These are phyloP conservation scores for Habrosyne pyritoides DNA, from an alignment of 2,888 invertebrate genomes.

Conservation along the genomic window DNA sequence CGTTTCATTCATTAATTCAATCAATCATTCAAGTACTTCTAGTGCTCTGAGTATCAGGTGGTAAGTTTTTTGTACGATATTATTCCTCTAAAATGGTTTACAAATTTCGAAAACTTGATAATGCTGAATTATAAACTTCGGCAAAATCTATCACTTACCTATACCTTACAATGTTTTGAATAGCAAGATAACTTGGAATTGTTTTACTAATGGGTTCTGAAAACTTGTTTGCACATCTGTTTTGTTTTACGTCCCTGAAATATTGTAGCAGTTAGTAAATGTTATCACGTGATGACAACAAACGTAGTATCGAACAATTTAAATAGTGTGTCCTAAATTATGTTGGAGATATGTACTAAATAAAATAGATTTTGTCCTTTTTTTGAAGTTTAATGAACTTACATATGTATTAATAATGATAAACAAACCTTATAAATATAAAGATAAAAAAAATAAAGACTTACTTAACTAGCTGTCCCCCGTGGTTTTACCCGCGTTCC, in stretches of 20 bases:
- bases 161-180: neutral
- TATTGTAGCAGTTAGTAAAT: slow-evolving; percentile 41
- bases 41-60: slow-evolving; percentile 32
- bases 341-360: too few relatives aligned
- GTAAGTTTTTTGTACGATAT: slow-evolving; percentile 51
- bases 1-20: slow-evolving; percentile 34
- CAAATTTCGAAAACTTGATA: slow-evolving; percentile 3
- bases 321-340: too few relatives aligned
- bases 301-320: slow-evolving; percentile 26
- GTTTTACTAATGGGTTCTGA: neutral
- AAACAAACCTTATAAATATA: too few relatives aligned
- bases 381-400: too few relatives aligned
- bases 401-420: too few relatives aligned
- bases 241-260: slow-evolving; percentile 52
- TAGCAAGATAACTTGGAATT: neutral
- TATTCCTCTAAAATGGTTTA: too few relatives aligned
- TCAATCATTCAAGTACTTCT: slow-evolving; percentile 29
- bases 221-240: slow-evolving; percentile 34
- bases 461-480: too few relatives aligned
- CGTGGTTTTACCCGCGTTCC: too few relatives aligned
- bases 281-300: slow-evolving; percentile 57
- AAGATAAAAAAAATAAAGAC: too few relatives aligned
- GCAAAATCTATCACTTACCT: neutral
- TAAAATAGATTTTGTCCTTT: too few relatives aligned
- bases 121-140: neutral